Base-by-base conservation (phyloP, 2,888 invertebrate genomes). In the Xylophagus ater region DNA sequence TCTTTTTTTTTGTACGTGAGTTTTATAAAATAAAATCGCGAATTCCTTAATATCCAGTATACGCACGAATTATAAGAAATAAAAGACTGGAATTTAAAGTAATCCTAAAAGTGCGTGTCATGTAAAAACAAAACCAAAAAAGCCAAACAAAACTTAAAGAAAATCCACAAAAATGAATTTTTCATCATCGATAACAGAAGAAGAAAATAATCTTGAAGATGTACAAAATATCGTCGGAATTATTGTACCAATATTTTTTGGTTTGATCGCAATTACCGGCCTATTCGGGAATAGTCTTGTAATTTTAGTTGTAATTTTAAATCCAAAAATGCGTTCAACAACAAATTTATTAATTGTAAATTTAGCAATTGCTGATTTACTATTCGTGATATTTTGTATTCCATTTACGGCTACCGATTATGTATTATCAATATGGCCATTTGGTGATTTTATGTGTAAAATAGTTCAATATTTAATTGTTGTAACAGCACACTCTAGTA, bases 311-410 rank as follows among this genome's bases (percentile, higher is more conserved):
- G 88, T 93, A 0, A 72, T 84, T 10, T 78, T 81, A 23, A 88
- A 90, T 62, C 81, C 85, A 50, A 82, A 84, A 52, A 93, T 93
- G 92, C 72, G 88, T 52, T 89, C 87, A 31, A 89, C 89, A 0
- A 93, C 93, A 10, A 93, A 93, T 63, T 73, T 90, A n/a, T 71
- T 93, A 18, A 92, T 93, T 52, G 81, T 89, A 36, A 90, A 88
- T 58, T 66, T 92, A 42, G 90, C 92, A 0, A 70, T 87, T 6
- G 89, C 92, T 19, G 93, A 93, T 62, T 66, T 93, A 10, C 72
- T 88, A 18, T 93, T 93, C 61, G 86, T 93, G 9, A 74, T 89
- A 31, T 85, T 92, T 65, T 93, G 92, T 66, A 87, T 93, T 21
- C 92, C 93, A 0, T 90, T 90, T 61, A 93, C 92, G 1, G 90